Percentiles rank a stretch among this genome's conserved stretches.
phyloP scores from a whole-genome alignment of 2,888 invertebrate genomes.

The Sarcophaga caerulescens region DNA sequence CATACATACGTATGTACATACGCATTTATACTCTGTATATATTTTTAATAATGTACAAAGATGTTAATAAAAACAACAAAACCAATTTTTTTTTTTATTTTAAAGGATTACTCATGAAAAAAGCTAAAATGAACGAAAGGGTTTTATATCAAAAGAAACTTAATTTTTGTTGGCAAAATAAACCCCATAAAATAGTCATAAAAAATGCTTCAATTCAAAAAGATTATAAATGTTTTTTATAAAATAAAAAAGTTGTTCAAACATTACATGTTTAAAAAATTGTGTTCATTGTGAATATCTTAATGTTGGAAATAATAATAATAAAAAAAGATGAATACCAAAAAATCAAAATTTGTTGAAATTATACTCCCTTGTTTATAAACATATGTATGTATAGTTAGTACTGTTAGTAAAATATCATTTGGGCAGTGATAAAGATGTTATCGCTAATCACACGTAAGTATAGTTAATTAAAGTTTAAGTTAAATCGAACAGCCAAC shows the following conservation, averaged over 20 bases:
- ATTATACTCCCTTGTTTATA: no score
- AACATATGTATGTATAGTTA: no score
- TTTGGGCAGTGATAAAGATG: no score
- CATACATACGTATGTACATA: background rate
- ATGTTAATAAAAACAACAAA: background rate
- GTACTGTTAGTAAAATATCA: no score
- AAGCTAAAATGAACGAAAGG: background rate
- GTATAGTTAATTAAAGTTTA: no score
- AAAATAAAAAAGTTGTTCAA: constrained; percentile 1
- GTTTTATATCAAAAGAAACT: background rate
- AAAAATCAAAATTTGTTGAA: no score
- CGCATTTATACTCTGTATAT: no score
- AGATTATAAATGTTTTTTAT: constrained; percentile 4
- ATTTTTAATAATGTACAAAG: constrained; percentile 44
- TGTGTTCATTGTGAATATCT: no score
- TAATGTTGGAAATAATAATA: no score
- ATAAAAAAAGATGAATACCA: no score
- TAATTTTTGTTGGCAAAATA: constrained; percentile 48
- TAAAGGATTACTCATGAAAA: constrained; percentile 32
- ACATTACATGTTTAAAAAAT: background rate
- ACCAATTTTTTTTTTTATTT: constrained; percentile 16
- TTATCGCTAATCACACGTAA: no score
- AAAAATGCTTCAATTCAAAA: constrained; percentile 7
- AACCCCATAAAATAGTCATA: constrained; percentile 41
- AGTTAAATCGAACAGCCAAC: no score